Evolutionary conservation across 2,797 vertebrate species (phyloP), one percentile per base, ranked within the genome.

Genomic region (Karalla daura): DNA sequence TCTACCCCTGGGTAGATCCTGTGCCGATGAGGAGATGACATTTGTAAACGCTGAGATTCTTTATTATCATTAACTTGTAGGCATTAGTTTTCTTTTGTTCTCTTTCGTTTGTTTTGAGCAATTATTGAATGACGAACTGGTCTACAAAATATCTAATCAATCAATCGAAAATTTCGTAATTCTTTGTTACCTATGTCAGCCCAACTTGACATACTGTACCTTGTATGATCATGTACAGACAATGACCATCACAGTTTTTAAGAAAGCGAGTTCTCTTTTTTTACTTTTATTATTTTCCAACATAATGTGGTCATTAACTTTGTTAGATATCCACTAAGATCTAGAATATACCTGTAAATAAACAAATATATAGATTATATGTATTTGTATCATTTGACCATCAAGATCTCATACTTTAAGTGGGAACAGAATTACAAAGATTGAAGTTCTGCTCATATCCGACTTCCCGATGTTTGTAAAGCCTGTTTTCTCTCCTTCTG

Each of bases 291-390:
- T 81, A 66, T 76, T 88, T 86, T 84, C 45, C 63, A 53, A 80
- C 80, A 87, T 81, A 69, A 73, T 77, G 85, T 87, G 87, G 80
- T 88, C 78, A 86, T 89, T 82, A 70, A 81, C 91, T 89, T 91
- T 91, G 88, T 92, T 90, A 88, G 79, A 92, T 91, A 90, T 90
- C 85, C 83, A 85, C 81, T 87, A 88, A 83, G 88, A 91, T 87
- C 89, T 90, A 92, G 87, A 92, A 90, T 92, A 93, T 91, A 89
- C 82, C 84, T 94, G 93, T 95, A 94, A 92, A 95, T 95, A 94
- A 93, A 90, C 91, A 94, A 92, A 94, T 92, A 93, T 93, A 93
- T 92, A 93, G 86, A 94, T 91, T 91, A 92, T 92, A 94, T 91
- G 93, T 93, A 94, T 93, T 94, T 94, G 92, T 93, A 92, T 91